Percentiles rank a stretch among this genome's conserved stretches.
phyloP scores from a whole-genome alignment of 1,140 invertebrate genomes.

The Campoletis sonorensis region DNA sequence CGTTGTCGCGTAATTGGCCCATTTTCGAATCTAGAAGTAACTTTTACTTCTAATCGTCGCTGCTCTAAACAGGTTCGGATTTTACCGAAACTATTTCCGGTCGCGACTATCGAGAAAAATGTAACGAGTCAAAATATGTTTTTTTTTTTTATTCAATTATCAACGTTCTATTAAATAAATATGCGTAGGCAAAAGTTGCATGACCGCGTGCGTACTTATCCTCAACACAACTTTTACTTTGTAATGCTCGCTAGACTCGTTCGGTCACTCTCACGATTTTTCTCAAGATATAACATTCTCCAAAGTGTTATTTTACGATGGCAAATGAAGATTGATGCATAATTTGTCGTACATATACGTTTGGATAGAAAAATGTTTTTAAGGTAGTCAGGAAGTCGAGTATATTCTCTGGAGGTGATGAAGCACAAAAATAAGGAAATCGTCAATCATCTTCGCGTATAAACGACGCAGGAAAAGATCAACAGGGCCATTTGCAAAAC shows the following conservation, averaged over 20 bases:
- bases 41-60: not conserved
- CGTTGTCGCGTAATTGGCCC: too few species aligned
- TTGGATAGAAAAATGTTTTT: not conserved
- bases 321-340: not conserved
- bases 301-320: not conserved
- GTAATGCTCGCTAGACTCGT: not conserved
- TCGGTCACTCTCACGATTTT: constrained; percentile 10
- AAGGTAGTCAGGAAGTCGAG: too few species aligned
- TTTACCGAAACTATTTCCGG: not conserved
- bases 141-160: not conserved
- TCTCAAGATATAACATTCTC: not conserved
- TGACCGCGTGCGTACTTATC: not conserved
- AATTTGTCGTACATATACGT: not conserved
- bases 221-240: not conserved
- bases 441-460: too few species aligned
- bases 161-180: not conserved
- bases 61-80: not conserved
- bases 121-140: not conserved
- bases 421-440: too few species aligned
- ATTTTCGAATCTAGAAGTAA: not conserved
- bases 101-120: not conserved
- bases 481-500: too few species aligned
- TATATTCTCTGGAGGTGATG: too few species aligned
- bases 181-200: constrained; percentile 2
- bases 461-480: too few species aligned